Evolutionary conservation across 2,797 vertebrate species (phyloP).

Genomic region (Sphaeramia orbicularis): DNA sequence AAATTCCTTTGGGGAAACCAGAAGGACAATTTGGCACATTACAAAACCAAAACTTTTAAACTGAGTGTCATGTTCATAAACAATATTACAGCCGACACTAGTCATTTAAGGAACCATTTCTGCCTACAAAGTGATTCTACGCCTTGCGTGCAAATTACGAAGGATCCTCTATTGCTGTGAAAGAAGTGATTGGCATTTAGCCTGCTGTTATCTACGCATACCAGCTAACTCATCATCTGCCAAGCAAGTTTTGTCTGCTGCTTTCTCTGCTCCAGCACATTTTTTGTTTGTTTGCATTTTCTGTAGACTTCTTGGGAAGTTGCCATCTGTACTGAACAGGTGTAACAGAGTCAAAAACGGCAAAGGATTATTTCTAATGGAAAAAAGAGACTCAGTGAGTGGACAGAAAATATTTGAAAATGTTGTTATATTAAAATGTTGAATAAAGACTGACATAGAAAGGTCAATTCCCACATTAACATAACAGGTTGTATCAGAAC

Average conservation of each 20-base stretch:
- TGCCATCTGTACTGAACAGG: slow-evolving; percentile 31
- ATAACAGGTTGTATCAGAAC: slow-evolving; percentile 13
- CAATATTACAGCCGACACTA: neutral
- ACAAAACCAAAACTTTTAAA: slow-evolving; percentile 2
- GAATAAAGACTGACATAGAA: slow-evolving; percentile 43
- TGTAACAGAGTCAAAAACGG: slow-evolving; percentile 23
- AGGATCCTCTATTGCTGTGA: slow-evolving; percentile 17
- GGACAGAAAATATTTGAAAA: slow-evolving; percentile 24
- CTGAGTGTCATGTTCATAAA: slow-evolving; percentile 2
- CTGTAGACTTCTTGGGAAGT: slow-evolving; percentile 20
- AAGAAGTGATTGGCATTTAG: slow-evolving; percentile 33
- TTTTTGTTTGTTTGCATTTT: slow-evolving; percentile 23
- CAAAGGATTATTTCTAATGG: slow-evolving; percentile 19
- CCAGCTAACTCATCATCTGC: slow-evolving; percentile 34
- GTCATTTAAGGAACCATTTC: slow-evolving; percentile 11
- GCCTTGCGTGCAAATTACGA: slow-evolving; percentile 22
- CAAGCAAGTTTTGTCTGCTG: slow-evolving; percentile 33
- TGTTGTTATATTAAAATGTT: slow-evolving; percentile 9
- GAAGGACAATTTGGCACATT: slow-evolving; percentile 6
- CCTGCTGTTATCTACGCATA: slow-evolving; percentile 33
- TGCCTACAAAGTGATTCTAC: slow-evolving; percentile 12
- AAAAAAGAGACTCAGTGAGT: slow-evolving; percentile 11
- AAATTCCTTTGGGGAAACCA: slow-evolving; percentile 8
- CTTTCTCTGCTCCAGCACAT: slow-evolving; percentile 16
- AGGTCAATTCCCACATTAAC: slow-evolving; percentile 32